Percentiles rank a stretch among this genome's conserved stretches.
These are phyloP conservation scores for Tonatia bakeri DNA, from an alignment of 2,113 vertebrate genomes.

Conservation along the genomic window DNA sequence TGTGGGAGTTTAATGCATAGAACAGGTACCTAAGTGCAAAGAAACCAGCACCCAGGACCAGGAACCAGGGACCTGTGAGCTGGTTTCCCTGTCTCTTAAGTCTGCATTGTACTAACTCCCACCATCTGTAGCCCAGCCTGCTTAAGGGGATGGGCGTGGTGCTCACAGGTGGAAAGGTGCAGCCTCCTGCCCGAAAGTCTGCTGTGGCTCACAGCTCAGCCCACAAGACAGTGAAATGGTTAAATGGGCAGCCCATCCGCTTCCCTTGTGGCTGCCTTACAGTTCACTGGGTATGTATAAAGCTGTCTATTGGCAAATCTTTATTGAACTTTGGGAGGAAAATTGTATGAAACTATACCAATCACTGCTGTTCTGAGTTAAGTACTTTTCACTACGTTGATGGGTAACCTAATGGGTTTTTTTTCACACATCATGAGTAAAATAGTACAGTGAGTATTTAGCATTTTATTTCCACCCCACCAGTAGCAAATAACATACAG, in stretches of 20 bases:
- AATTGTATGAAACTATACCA: constrained; percentile 51
- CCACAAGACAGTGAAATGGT: not conserved
- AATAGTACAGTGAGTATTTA: constrained; percentile 41
- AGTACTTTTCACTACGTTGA: constrained; percentile 28
- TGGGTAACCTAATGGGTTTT: constrained; percentile 21
- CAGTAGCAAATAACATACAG: constrained; percentile 1
- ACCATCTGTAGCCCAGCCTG: not conserved
- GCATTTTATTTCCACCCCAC: not conserved
- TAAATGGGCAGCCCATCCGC: not conserved
- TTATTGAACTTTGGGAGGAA: constrained; percentile 26
- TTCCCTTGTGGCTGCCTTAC: not conserved
- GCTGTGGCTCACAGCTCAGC: not conserved
- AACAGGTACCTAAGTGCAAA: not conserved
- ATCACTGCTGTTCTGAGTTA: constrained; percentile 20
- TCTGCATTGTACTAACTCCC: not conserved
- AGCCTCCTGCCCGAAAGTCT: not conserved
- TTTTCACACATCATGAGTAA: constrained; percentile 19
- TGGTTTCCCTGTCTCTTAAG: not conserved
- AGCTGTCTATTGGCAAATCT: constrained; percentile 23
- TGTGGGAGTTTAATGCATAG: not conserved
- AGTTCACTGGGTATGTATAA: not conserved
- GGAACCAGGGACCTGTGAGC: not conserved
- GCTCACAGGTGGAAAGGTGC: not conserved
- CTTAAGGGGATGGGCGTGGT: too few relatives aligned
- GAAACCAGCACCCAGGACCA: not conserved